Base-by-base conservation (phyloP, 2,113 vertebrate genomes). In the Sorex fumeus region DNA sequence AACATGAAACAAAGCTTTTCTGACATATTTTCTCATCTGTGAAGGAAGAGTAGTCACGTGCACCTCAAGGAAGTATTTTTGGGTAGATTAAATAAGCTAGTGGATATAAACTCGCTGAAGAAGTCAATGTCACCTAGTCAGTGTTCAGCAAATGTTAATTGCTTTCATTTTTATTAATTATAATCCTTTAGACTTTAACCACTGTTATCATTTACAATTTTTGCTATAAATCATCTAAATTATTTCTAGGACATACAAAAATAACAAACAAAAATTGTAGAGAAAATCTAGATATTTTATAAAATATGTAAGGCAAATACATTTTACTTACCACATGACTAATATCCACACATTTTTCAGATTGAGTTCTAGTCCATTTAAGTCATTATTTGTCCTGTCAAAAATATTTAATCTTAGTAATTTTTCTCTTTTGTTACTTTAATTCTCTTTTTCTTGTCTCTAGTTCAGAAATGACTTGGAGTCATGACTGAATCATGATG, bases 201-300 rank as follows among this genome's bases (percentile, higher is more conserved):
- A 11, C 2, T 67, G 11, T 62, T 36, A 43, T 81, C n/a, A 86
- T 19, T 0, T 7, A 66, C 9, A 40, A 11, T 83, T 87, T 80
- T 91, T 64, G 6, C 2, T 75, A 47, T 81, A 86, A 81, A 81
- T 81, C 80, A 81, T 76, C 25, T 9, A 91, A 77, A 76, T 77
- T 74, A 4, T 62, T 83, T 76, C 4, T 12, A 53, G 18, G 57
- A 77, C 70, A 66, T 43, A 85, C 60, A 81, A 82, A 40, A 13
- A n/a, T 47, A 88, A 62, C 6, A 5, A 32, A 82, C 66, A 50
- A 50, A 50, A 50, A 50, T 50, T 50, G 47, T 50, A 2, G 13
- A 50, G 47, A 13, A 50, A 50, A 50, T 50, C 47, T 50, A 50
- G 47, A 50, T 50, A 10, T 50, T 50, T 50, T 50, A 50, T 50